phyloP scores from a whole-genome alignment of 2,797 vertebrate genomes.

The Periophthalmus magnuspinnatus region DNA sequence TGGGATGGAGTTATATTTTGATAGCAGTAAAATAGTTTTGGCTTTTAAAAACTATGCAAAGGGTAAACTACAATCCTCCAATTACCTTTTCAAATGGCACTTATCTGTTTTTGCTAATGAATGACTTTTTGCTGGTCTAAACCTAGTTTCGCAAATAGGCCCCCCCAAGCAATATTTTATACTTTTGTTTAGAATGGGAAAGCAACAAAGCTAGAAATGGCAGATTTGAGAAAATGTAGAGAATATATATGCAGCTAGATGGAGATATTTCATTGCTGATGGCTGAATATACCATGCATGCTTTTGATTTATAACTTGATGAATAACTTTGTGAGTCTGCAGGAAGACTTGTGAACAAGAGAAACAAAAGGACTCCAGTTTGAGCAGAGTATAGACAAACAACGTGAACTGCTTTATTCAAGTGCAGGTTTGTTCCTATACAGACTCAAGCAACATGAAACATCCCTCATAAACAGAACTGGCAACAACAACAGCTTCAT shows the following conservation, averaged over 20 bases:
- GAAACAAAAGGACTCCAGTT: no score
- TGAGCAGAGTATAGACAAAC: neutral
- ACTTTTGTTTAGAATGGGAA: neutral
- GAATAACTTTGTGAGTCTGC: neutral
- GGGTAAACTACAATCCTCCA: no score
- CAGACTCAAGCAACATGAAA: conserved; percentile 7
- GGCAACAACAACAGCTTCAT: neutral
- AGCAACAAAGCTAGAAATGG: neutral
- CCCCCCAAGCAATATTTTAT: no score
- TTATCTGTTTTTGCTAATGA: no score
- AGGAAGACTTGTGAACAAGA: neutral
- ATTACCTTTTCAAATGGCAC: no score
- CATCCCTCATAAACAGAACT: neutral
- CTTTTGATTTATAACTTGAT: neutral
- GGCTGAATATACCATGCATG: neutral
- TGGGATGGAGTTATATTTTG: no score
- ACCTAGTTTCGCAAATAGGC: no score
- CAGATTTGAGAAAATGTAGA: no score
- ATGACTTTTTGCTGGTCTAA: no score
- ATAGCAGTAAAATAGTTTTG: no score
- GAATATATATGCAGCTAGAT: neutral
- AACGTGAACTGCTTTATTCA: neutral
- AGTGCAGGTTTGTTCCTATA: conserved; percentile 7
- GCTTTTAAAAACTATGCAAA: no score
- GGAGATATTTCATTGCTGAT: neutral